Evolutionary conservation across 1,140 invertebrate species (phyloP), one percentile per base, ranked within the genome.

Genomic region (Coenobita brevimanus): DNA sequence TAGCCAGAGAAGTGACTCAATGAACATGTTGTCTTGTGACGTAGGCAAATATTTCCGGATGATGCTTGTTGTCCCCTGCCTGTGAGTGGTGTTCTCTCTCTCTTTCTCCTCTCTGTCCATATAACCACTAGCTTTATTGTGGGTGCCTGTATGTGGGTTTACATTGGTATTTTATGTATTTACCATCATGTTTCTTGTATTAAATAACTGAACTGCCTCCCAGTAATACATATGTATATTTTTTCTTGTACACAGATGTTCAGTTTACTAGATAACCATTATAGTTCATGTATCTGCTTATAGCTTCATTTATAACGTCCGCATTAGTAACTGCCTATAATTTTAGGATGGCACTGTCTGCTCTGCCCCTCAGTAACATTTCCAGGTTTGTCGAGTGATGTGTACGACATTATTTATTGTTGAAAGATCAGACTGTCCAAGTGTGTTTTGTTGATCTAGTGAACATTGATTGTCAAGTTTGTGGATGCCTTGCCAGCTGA

Each of bases 101-200:
- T n/a, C n/a, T n/a, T n/a, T n/a, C 83, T 60, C 38, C 50, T 86
- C 38, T 86, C 50, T 73, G 41, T 67, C 75, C 75, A 54, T 86
- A 86, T 86, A 86, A 86, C 73, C 83, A 78, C 73, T 86, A 86
- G 83, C 75, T 67, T 86, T 67, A 64, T 78, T 86, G 83, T 86
- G 83, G 83, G 83, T 78, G 83, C 38, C 83, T 76, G 73, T 86
- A 75, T 75, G 41, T 86, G 83, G 83, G 83, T 78, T 86, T 78
- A n/a, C 36, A 86, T 76, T 86, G 83, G 83, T 86, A 86, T 86
- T 86, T 86, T 86, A 86, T 86, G 50, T 83, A 83, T n/a, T 83
- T 86, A 86, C 54, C 54, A 78, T 78, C 73, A 85, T 71, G 67
- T 71, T 69, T 71, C 15, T 50, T 83, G 81, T 83, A 83, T 85